Evolutionary conservation across 2,797 vertebrate species (phyloP).

Genomic region (Oceanodroma leucorhoa): DNA sequence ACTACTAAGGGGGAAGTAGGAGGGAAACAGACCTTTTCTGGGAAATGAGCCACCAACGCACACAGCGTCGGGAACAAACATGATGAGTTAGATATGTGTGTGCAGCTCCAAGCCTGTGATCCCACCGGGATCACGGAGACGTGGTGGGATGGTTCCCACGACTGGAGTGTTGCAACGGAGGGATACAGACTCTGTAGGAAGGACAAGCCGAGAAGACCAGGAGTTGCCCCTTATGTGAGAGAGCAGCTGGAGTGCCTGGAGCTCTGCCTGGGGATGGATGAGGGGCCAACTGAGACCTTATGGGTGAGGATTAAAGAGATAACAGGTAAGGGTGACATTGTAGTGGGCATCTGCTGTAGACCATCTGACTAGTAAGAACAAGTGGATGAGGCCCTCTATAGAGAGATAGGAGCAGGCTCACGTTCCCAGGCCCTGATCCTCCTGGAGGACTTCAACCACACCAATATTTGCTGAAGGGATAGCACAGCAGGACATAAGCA

Average conservation of each 20-base stretch:
- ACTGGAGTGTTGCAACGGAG: background rate
- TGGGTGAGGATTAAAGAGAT: background rate
- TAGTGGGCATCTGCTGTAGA: background rate
- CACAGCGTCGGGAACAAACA: accelerated
- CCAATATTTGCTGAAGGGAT: background rate
- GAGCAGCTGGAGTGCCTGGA: background rate
- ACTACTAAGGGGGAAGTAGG: accelerated
- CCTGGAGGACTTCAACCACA: background rate
- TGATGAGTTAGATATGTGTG: background rate
- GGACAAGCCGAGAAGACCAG: background rate
- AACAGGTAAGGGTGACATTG: background rate
- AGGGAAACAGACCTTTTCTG: background rate
- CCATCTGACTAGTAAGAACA: background rate
- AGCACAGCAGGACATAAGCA: background rate
- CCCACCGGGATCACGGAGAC: accelerated
- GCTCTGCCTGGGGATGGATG: background rate
- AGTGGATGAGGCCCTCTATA: background rate
- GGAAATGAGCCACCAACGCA: background rate
- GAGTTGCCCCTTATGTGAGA: background rate
- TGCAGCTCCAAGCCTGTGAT: background rate
- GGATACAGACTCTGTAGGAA: background rate
- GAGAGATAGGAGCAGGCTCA: background rate
- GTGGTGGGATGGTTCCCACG: background rate
- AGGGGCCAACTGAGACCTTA: background rate
- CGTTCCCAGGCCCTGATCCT: background rate